Evolutionary conservation across 1,140 invertebrate genomes (phyloP), one percentile per base, ranked within the genome.

Genomic region (Drosophila repleta): DNA sequence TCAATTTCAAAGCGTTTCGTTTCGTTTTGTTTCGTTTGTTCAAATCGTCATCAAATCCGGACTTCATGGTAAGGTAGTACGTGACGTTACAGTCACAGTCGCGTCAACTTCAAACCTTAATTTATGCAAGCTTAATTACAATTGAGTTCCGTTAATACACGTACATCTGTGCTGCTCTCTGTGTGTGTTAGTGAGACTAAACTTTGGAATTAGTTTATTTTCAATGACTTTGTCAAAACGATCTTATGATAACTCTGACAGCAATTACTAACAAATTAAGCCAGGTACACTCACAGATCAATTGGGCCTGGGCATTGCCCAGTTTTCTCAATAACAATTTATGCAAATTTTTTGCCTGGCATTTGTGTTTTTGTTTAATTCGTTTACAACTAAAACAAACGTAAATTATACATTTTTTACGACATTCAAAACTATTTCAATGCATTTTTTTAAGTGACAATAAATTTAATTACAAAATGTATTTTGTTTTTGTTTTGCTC

Each of bases 51-150:
- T 69, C 66, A 70, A 51, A 69, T 69, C 70, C 32, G 41, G 56
- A 61, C 56, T 79, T 88, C 83, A 85, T 85, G 82, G 82, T 85
- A 85, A 85, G 66, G 64, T 66, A 74, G 62, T 82, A 88, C 83
- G 82, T 85, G 78, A 82, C 71, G 74, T 75, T 78, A 71, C 61
- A 81, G 74, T 49, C 74, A 60, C 43, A 70, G 52, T 35, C 79
- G 60, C 63, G 58, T 49, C 61, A 57, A 65, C 72, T 65, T 87
- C 10, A 67, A 57, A 77, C 76, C 74, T 81, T 85, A 85, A 85
- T 85, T 87, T 85, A 85, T 85, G 67, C 83, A 87, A 82, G 74
- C 61, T 85, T 82, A 85, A 82, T 85, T 85, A 62, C 83, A 74
- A 69, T 61, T 60, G 61, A 79, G 78, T 65, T 79, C 76, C 62